These are phyloP conservation scores for Protodeltote pygarga DNA, from an alignment of 2,888 invertebrate genomes.

Conservation along the genomic window DNA sequence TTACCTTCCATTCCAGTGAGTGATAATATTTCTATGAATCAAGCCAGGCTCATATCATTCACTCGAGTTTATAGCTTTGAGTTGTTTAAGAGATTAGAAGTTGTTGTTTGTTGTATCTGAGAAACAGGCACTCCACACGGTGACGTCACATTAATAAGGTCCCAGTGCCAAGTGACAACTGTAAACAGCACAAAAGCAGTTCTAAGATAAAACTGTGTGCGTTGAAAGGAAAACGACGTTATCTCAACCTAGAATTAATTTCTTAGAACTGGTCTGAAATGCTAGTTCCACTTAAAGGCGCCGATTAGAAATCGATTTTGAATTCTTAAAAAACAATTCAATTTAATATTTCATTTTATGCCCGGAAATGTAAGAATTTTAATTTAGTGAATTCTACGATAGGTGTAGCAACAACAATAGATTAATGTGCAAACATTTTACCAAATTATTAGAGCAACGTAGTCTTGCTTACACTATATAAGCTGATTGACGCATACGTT, in stretches of 20 bases:
- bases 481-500: conserved; percentile 62
- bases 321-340: conserved; percentile 7
- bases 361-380: conserved; percentile 13
- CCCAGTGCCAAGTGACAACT: conserved; percentile 51
- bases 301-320: conserved; percentile 12
- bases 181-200: conserved; percentile 56
- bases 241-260: conserved; percentile 25
- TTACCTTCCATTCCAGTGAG: conserved; percentile 1
- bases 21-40: conserved; percentile 46
- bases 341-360: conserved; percentile 6
- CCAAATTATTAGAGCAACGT: conserved; percentile 40
- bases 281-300: background rate
- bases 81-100: conserved; percentile 48
- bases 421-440: conserved; percentile 32
- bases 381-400: conserved; percentile 16
- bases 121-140: conserved; percentile 43
- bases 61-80: conserved; percentile 42
- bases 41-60: conserved; percentile 40
- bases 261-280: conserved; percentile 13
- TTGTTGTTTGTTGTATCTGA: conserved; percentile 30
- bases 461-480: conserved; percentile 48
- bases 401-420: conserved; percentile 30
- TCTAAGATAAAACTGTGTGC: conserved; percentile 32
- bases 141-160: conserved; percentile 58
- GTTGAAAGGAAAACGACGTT: conserved; percentile 28